Evolutionary conservation across 2,888 invertebrate species (phyloP).

Genomic region (Carcina quercana): DNA sequence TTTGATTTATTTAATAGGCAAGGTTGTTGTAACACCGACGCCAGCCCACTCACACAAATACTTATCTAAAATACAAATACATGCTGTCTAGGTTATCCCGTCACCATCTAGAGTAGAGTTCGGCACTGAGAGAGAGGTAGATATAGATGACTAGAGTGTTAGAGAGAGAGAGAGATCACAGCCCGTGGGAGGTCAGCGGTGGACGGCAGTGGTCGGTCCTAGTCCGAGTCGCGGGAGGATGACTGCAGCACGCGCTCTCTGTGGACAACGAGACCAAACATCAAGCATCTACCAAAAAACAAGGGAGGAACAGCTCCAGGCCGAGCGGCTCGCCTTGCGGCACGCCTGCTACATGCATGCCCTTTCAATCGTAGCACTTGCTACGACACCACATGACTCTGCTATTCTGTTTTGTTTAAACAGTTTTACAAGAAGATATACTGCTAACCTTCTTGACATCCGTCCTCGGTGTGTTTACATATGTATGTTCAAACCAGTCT

Average conservation of each 20-base stretch:
- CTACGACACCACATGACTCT: not conserved
- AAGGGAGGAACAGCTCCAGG: not conserved
- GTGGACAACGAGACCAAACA: not conserved
- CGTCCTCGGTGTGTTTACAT: too few relatives aligned
- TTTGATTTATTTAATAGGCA: too few relatives aligned
- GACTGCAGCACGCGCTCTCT: not conserved
- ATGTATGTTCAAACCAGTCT: too few relatives aligned
- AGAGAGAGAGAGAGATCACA: not conserved
- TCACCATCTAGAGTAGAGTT: constrained; percentile 1
- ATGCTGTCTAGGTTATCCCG: constrained; percentile 4
- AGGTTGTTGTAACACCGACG: too few relatives aligned
- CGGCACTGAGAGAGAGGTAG: not conserved
- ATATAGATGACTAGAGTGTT: not conserved
- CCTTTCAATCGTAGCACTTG: not conserved
- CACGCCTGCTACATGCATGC: not conserved
- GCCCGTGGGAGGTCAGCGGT: not conserved
- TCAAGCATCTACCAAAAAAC: not conserved
- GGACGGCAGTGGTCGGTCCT: not conserved
- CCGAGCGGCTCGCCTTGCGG: too few relatives aligned
- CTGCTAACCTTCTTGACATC: too few relatives aligned
- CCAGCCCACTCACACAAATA: too few relatives aligned
- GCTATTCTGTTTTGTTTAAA: not conserved
- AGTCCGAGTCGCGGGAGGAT: too few relatives aligned
- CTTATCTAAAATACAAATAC: too few relatives aligned
- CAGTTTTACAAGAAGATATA: too few relatives aligned